A percentile compares a stretch with the other conserved stretches of the same genome.
Conservation (phyloP, 2,113 vertebrate genomes). For the Festucalex cinctus region DNA sequence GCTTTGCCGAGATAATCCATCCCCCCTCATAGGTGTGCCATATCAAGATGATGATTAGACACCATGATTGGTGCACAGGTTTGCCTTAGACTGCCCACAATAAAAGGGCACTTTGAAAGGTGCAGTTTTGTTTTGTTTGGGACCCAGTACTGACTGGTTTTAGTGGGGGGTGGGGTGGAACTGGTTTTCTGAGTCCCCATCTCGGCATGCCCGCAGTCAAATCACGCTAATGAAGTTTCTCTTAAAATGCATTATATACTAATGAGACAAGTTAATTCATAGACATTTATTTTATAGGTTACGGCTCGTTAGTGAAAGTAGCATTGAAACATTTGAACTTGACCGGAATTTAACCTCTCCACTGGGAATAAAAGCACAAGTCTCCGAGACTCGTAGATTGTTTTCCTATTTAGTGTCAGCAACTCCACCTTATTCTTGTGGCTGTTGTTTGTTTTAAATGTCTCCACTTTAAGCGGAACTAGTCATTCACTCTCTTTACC, state of each 20-base stretch:
- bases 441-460: constrained; percentile 24
- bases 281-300: neutral
- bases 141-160: too few relatives aligned
- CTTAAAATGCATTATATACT: neutral
- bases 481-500: constrained; percentile 10
- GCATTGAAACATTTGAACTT: neutral
- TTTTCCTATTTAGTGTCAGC: constrained; percentile 12
- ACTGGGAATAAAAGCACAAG: neutral
- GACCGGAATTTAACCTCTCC: neutral
- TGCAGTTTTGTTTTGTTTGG: too few relatives aligned
- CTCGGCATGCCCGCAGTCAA: too few relatives aligned
- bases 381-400: neutral
- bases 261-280: neutral
- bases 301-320: neutral
- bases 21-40: too few relatives aligned
- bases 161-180: too few relatives aligned
- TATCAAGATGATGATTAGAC: too few relatives aligned
- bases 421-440: constrained; percentile 25
- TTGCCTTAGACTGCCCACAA: too few relatives aligned
- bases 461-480: constrained; percentile 25
- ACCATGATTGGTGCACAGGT: too few relatives aligned
- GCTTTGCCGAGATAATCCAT: too few relatives aligned
- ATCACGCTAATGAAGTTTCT: too few relatives aligned
- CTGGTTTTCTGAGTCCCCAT: too few relatives aligned
- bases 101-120: too few relatives aligned